phyloP scores from a whole-genome alignment of 2,888 invertebrate genomes.

The Nyleta sp. region DNA sequence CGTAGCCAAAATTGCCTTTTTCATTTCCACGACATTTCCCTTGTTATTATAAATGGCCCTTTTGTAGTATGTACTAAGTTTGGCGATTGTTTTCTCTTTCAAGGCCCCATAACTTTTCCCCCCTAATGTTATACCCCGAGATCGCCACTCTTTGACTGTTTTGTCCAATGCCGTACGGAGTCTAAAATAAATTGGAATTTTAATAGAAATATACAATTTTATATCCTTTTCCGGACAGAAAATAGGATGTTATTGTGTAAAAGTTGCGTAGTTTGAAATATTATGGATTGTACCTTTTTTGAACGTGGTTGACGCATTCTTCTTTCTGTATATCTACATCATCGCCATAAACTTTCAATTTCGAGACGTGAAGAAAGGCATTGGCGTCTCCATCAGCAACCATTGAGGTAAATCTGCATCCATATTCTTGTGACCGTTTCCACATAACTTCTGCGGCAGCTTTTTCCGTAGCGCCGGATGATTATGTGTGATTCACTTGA shows the following conservation, averaged over 20 bases:
- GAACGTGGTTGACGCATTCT: conserved; percentile 15
- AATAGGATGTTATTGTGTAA: too few species aligned
- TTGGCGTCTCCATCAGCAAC: conserved; percentile 9
- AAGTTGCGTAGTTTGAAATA: background rate
- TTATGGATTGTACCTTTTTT: conserved; percentile 26
- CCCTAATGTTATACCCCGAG: conserved; percentile 35
- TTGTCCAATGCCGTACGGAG: conserved; percentile 29
- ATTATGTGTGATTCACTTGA: background rate
- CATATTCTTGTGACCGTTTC: background rate
- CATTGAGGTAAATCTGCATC: conserved; percentile 1
- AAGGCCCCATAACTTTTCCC: conserved; percentile 39
- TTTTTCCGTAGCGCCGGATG: conserved; percentile 1
- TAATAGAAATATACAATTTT: too few species aligned
- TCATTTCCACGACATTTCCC: conserved; percentile 9
- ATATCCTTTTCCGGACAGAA: too few species aligned
- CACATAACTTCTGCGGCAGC: conserved; percentile 6
- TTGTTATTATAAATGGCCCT: conserved; percentile 47
- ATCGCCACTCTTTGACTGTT: conserved; percentile 19
- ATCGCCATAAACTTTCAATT: conserved; percentile 18
- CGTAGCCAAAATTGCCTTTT: background rate
- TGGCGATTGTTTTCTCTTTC: conserved; percentile 43
- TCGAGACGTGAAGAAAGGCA: background rate
- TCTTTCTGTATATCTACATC: conserved; percentile 4
- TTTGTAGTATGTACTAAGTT: conserved; percentile 45
- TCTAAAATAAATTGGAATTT: too few species aligned